phyloP scores from a whole-genome alignment of 2,113 vertebrate genomes.

The Promerops cafer region DNA sequence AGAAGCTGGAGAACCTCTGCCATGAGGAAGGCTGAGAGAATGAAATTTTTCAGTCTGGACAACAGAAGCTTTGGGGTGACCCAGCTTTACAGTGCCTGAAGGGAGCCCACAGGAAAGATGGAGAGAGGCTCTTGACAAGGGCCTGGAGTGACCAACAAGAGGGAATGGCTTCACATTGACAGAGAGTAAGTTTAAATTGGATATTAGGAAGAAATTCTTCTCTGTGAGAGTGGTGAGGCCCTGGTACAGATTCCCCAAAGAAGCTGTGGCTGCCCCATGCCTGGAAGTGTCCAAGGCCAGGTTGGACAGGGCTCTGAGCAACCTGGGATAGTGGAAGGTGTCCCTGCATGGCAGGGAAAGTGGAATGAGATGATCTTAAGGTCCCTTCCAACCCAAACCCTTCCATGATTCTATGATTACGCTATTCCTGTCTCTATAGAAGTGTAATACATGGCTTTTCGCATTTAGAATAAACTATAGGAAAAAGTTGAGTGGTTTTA shows the following conservation, averaged over 20 bases:
- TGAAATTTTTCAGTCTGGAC: not conserved
- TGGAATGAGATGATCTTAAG: not conserved
- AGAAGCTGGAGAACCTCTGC: not conserved
- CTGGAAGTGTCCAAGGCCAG: not conserved
- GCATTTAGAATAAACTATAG: not conserved
- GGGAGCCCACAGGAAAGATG: not conserved
- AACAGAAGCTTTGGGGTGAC: not conserved
- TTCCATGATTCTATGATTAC: not conserved
- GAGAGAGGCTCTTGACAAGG: not conserved
- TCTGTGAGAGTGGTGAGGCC: not conserved
- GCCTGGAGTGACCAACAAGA: not conserved
- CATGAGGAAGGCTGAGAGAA: not conserved
- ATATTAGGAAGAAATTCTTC: not conserved
- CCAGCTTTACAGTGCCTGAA: not conserved
- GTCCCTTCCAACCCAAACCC: not conserved
- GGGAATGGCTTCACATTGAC: not conserved
- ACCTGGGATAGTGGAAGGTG: not conserved
- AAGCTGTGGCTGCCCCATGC: not conserved
- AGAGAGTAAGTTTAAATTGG: not conserved
- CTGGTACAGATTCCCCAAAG: rapidly evolving
- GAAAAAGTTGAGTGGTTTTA: not conserved
- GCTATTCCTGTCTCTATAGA: not conserved
- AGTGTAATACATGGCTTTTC: not conserved
- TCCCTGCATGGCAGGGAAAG: not conserved
- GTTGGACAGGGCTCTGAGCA: not conserved